A percentile compares a stretch with the other conserved stretches of the same genome.
These are phyloP conservation scores for Eciton burchellii DNA, from an alignment of 1,140 invertebrate species.

Conservation along the genomic window DNA sequence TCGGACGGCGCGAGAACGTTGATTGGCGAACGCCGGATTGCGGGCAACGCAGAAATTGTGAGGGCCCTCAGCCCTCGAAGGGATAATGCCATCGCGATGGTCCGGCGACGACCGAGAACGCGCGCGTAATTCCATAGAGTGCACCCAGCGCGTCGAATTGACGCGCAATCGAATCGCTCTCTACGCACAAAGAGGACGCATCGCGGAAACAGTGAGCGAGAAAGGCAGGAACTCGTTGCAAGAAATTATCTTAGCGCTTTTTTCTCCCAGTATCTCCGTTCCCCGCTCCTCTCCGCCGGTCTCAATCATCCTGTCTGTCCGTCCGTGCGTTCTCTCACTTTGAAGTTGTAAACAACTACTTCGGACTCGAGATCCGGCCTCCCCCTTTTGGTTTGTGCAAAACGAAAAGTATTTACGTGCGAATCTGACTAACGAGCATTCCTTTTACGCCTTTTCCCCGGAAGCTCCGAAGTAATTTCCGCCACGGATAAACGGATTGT, in stretches of 20 bases:
- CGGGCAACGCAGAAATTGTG: slow-evolving; percentile 57
- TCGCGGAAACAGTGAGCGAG: slow-evolving; percentile 35
- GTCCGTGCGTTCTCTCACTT: background rate
- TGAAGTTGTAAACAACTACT: background rate
- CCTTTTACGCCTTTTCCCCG: background rate
- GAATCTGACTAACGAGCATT: background rate
- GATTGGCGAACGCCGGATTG: slow-evolving; percentile 67
- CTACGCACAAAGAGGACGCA: slow-evolving; percentile 2
- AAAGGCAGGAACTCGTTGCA: background rate
- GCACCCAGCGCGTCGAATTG: slow-evolving; percentile 33
- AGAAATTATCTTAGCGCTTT: slow-evolving; percentile 36
- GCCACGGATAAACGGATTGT: background rate
- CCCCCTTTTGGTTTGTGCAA: background rate
- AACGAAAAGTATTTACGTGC: background rate
- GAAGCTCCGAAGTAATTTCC: background rate
- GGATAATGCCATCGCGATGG: slow-evolving; percentile 63
- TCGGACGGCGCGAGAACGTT: slow-evolving; percentile 63
- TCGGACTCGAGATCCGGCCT: background rate
- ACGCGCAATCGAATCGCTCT: slow-evolving; percentile 55
- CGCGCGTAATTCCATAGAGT: slow-evolving; percentile 65
- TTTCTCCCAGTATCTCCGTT: background rate
- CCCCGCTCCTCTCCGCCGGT: background rate
- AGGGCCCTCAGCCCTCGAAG: slow-evolving; percentile 66
- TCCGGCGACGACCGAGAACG: slow-evolving; percentile 14
- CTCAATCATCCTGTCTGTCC: too few species aligned